Percentiles rank a stretch among this genome's conserved stretches.
phyloP scores from a whole-genome alignment of 2,113 vertebrate genomes.

The Heterocephalus glaber region DNA sequence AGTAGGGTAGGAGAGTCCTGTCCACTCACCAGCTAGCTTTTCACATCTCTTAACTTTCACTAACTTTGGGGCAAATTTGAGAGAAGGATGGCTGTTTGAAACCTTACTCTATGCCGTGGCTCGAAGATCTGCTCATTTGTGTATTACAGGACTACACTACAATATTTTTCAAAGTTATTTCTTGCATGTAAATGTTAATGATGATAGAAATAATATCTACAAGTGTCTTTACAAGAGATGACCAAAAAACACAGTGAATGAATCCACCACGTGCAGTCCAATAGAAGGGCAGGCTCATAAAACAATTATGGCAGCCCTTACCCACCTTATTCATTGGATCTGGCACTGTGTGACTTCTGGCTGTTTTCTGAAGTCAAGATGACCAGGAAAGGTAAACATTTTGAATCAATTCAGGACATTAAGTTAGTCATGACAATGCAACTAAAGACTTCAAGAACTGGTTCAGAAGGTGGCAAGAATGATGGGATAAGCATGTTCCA shows the following conservation, averaged over 20 bases:
- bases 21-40: background rate
- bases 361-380: background rate
- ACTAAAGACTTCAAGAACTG: background rate
- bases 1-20: background rate
- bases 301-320: background rate
- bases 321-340: background rate
- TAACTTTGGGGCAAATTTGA: background rate
- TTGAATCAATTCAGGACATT: background rate
- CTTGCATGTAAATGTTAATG: background rate
- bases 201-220: slow-evolving; percentile 11
- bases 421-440: background rate
- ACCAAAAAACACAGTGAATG: background rate
- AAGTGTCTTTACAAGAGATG: background rate
- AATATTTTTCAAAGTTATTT: slow-evolving; percentile 1
- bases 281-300: background rate
- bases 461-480: background rate
- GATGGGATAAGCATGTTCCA: background rate
- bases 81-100: background rate
- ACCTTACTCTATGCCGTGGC: background rate
- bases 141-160: background rate
- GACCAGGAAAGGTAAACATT: background rate
- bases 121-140: background rate
- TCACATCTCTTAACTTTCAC: background rate
- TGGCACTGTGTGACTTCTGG: background rate
- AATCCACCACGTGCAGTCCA: background rate